Conservation (phyloP, 2,888 invertebrate genomes). For the Carpatolechia fugitivella region DNA sequence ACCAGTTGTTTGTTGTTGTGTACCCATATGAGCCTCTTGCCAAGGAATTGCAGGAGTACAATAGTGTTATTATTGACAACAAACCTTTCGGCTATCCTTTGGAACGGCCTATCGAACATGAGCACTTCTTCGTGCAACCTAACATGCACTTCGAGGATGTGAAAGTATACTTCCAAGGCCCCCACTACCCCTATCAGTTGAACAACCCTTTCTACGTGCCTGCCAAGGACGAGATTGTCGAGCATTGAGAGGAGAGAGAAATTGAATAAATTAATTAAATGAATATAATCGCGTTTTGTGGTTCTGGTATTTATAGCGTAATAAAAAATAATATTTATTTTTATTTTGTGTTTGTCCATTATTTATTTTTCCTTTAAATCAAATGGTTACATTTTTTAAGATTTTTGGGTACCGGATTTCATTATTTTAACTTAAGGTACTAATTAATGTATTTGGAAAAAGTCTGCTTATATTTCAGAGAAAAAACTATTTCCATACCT, state of each 20-base stretch:
- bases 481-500: too few relatives aligned
- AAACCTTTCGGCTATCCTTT: slow-evolving; percentile 79
- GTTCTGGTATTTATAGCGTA: neutral
- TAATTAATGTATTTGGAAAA: too few relatives aligned
- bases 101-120: slow-evolving; percentile 68
- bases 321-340: neutral
- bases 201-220: slow-evolving; percentile 16
- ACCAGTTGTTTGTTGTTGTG: slow-evolving; percentile 82
- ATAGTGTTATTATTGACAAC: slow-evolving; percentile 56
- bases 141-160: slow-evolving; percentile 82
- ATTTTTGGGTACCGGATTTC: too few relatives aligned
- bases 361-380: too few relatives aligned
- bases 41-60: slow-evolving; percentile 45
- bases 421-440: too few relatives aligned
- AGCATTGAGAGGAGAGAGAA: slow-evolving; percentile 16
- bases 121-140: slow-evolving; percentile 69
- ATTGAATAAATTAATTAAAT: neutral
- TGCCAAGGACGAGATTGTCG: slow-evolving; percentile 12
- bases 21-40: slow-evolving; percentile 71
- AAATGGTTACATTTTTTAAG: too few relatives aligned
- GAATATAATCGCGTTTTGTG: neutral
- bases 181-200: slow-evolving; percentile 11
- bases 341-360: neutral
- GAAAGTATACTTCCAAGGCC: slow-evolving; percentile 59
- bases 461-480: too few relatives aligned